Conservation (phyloP, 2,113 vertebrate genomes). For the Embiotoca jacksoni region DNA sequence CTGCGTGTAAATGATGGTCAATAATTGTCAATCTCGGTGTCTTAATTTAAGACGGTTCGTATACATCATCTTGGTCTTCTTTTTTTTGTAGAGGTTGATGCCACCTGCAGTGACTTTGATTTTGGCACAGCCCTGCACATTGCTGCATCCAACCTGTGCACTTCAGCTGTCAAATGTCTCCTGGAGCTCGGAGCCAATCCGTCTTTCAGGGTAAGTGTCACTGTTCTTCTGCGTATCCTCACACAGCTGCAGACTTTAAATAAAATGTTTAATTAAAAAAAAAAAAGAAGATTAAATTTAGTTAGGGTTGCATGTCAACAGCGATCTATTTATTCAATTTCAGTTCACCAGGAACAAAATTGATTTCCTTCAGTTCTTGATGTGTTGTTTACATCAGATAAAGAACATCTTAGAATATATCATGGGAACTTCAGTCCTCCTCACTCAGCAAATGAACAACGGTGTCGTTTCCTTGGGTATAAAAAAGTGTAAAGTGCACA, state of each 20-base stretch:
- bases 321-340: neutral
- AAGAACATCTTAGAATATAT: no score
- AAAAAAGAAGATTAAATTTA: constrained; percentile 8
- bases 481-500: neutral
- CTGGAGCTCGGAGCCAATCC: constrained; percentile 96
- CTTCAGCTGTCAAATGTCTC: constrained; percentile 91
- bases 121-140: constrained; percentile 98
- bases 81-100: constrained; percentile 89
- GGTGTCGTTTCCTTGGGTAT: neutral
- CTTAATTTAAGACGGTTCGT: no score
- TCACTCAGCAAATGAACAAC: neutral
- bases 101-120: constrained; percentile 98
- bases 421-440: no score
- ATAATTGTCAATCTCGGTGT: neutral
- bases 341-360: neutral
- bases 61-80: neutral
- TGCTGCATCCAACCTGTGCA: constrained; percentile 94
- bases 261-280: neutral
- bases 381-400: no score
- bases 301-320: neutral
- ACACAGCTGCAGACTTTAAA: neutral
- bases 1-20: neutral
- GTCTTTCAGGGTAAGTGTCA: constrained; percentile 91
- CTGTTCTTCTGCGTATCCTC: neutral
- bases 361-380: neutral